Base-by-base conservation (phyloP, 2,113 vertebrate species). In the Sebastes schlegelii region DNA sequence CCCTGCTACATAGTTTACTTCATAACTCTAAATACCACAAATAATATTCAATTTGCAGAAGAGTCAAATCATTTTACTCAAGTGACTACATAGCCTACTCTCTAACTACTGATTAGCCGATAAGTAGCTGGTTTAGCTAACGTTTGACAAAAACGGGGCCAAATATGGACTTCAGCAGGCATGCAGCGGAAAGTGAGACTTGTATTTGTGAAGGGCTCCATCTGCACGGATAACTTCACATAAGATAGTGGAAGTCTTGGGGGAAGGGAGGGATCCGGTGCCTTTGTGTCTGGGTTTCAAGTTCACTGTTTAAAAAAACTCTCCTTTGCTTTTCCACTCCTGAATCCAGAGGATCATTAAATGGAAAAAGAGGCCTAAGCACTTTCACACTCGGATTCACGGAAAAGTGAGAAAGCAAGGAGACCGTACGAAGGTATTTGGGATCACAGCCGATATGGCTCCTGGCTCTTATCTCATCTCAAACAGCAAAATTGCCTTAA, bases 201-300 rank as follows among this genome's bases (percentile, higher is more conserved):
- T 54, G 14, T 46, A 17, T 12, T 13, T n/a, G 34, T 11, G 21
- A 61, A 21, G 42, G 3, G 8, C 34, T 74, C 23, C 62, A 54
- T 77, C 52, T 54, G 42, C 26, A 61, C 2, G 48, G 57, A 77
- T 61, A 49, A 74, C 67, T 71, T n/a, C 48, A 45, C 62, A 42
- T 19, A 23, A 82, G 91, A 88, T 88, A 83, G 82, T 34, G 76
- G 51, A 66, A 10, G 75, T 73, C 0, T 77, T 79, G 74, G 77
- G 82, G 77, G 70, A 66, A 69, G 88, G 82, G 73, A 46, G 42
- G 73, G 57, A 86, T 86, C 49, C 40, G 86, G 87, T 90, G 93
- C 86, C 87, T 91, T 88, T 88, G 83, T 83, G 91, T 93, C 90
- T 92, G 85, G 88, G 71, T 90, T 93, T 93, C 84, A 84, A 89